These are phyloP conservation scores for Oxyscelio sp. DNA, from an alignment of 2,888 invertebrate genomes.

Conservation along the genomic window DNA sequence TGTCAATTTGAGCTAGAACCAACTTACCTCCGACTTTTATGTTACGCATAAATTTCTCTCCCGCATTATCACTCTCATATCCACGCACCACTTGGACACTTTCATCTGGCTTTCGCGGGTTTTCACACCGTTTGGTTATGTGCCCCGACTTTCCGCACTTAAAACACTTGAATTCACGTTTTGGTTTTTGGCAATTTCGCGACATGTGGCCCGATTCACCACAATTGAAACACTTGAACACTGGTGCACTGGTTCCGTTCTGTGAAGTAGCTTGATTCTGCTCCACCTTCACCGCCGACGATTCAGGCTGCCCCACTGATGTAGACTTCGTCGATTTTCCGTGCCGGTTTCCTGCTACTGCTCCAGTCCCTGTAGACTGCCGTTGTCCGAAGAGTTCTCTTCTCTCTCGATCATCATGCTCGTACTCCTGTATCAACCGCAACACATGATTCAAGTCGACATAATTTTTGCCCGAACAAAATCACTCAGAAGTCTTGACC, in stretches of 20 bases:
- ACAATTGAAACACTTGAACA: conserved; percentile 10
- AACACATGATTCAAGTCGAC: background rate
- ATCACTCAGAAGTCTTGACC: background rate
- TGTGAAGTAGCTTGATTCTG: background rate
- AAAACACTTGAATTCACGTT: background rate
- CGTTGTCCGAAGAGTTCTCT: background rate
- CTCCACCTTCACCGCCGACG: background rate
- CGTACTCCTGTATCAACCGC: background rate
- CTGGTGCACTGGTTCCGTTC: too few species aligned
- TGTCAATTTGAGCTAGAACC: conserved; percentile 18
- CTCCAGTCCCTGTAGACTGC: background rate
- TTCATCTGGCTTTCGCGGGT: background rate
- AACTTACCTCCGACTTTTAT: background rate
- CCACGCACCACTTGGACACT: background rate
- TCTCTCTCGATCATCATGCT: background rate
- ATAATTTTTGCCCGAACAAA: background rate
- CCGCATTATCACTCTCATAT: background rate
- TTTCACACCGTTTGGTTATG: background rate
- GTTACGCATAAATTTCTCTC: conserved; percentile 6
- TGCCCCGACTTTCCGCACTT: background rate
- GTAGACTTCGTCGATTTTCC: background rate
- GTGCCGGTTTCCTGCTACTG: background rate
- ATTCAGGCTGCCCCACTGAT: background rate
- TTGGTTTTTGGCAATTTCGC: background rate
- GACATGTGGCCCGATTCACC: background rate